phyloP scores from a whole-genome alignment of 2,113 vertebrate species.

The Dipodomys merriami region DNA sequence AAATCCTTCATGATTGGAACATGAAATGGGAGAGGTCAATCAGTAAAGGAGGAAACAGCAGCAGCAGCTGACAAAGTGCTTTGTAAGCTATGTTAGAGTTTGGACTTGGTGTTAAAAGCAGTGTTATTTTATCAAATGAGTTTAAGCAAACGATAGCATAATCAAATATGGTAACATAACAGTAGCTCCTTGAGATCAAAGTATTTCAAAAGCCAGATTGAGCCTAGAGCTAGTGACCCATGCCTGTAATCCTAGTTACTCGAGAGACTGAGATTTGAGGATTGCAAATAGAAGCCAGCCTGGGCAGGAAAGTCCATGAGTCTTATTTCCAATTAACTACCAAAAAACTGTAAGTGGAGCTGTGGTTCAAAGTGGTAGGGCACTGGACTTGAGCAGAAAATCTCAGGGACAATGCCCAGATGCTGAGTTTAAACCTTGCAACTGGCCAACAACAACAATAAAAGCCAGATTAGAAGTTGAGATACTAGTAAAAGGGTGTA shows the following conservation, averaged over 20 bases:
- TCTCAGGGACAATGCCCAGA: too few relatives aligned
- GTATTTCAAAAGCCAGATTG: not conserved
- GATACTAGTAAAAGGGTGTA: not conserved
- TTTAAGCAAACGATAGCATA: not conserved
- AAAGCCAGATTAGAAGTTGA: not conserved
- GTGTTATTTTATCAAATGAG: not conserved
- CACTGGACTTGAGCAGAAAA: too few relatives aligned
- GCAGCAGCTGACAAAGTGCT: not conserved
- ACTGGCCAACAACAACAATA: not conserved
- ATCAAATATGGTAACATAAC: not conserved
- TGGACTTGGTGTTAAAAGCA: not conserved
- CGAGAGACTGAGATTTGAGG: too few relatives aligned
- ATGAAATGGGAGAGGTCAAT: not conserved
- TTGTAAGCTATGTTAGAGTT: not conserved
- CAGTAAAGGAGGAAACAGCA: not conserved
- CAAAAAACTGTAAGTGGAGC: too few relatives aligned
- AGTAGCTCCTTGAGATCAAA: not conserved
- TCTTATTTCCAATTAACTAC: too few relatives aligned
- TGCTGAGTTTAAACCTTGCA: too few relatives aligned
- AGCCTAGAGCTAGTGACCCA: too few relatives aligned
- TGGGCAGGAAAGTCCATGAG: too few relatives aligned
- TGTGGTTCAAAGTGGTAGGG: too few relatives aligned
- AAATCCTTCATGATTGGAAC: not conserved
- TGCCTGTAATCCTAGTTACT: too few relatives aligned
- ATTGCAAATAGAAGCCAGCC: too few relatives aligned